Base-by-base conservation (phyloP, 2,113 vertebrate genomes). In the Urocitellus parryii region DNA sequence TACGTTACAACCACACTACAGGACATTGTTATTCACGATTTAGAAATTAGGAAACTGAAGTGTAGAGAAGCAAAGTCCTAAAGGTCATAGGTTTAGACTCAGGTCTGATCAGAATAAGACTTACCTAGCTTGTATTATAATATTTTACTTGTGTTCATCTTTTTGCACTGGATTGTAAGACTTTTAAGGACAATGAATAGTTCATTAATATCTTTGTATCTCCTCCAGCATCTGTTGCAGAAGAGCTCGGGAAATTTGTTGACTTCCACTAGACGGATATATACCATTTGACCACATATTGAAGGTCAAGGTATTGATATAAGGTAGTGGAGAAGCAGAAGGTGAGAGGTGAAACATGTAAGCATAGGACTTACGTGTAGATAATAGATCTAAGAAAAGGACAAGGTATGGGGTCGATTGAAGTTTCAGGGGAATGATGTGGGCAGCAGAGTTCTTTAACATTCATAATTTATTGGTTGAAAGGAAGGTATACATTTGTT, bases 171-270 rank as follows among this genome's bases (percentile, higher is more conserved):
- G 42, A 67, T 92, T 67, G 4, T 79, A 78, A 77, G 13, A 27
- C 22, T 92, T 18, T 79, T 90, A n/a, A 29, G 89, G 77, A 77
- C 6, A 84, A 16, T n/a, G 45, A 78, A 32, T 1, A 58, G 56
- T 39, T 94, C 34, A 39, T 14, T 37, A 5, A 32, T 82, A 27
- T 58, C 51, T 51, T 58, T 84, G 37, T 80, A 22, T 48, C 58
- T 82, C 56, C 24, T 68, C 10, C 1, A 90, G 48, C 12, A 61
- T 85, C 25, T 89, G 0, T 91, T 68, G 42, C 7, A 82, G 78
- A 86, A 85, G 86, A 91, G 45, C 29, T 92, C 18, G 61, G 76
- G 82, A 91, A 82, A 88, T 42, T 90, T 82, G 11, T 17, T 58
- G 63, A 84, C 51, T 94, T 72, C 11, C 11, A 2, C 79, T 77